phyloP scores from a whole-genome alignment of 2,888 invertebrate genomes.

The Plebejus melissa region DNA sequence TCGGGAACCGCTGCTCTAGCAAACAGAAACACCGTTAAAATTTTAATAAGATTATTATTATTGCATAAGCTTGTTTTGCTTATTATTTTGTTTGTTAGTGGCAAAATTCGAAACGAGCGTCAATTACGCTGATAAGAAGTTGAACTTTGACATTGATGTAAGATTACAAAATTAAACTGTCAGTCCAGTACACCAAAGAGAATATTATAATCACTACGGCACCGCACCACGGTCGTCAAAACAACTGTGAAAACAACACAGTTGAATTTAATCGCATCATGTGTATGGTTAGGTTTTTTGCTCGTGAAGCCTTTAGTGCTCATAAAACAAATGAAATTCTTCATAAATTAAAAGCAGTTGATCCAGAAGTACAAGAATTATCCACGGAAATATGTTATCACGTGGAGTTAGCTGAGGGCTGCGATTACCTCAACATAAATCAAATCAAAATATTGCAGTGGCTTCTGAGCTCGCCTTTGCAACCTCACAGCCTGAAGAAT shows the following conservation, averaged over 20 bases:
- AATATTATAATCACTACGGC: too few relatives aligned
- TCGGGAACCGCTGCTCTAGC: too few relatives aligned
- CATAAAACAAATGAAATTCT: conserved; percentile 80
- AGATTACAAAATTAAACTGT: conserved; percentile 41
- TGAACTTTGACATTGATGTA: conserved; percentile 75
- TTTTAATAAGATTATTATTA: neutral
- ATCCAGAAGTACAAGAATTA: conserved; percentile 69
- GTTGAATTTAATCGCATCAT: conserved; percentile 45
- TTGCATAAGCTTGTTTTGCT: conserved; percentile 31
- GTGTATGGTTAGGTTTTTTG: conserved; percentile 81
- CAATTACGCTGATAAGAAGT: conserved; percentile 37
- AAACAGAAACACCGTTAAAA: too few relatives aligned
- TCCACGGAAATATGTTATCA: conserved; percentile 90
- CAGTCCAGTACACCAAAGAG: too few relatives aligned
- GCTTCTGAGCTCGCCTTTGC: conserved; percentile 87
- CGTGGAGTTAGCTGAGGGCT: conserved; percentile 79
- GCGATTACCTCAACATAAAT: conserved; percentile 73
- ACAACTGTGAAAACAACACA: conserved; percentile 14
- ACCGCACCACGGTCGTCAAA: too few relatives aligned
- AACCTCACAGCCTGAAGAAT: conserved; percentile 78
- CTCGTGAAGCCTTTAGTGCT: conserved; percentile 79
- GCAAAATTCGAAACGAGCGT: conserved; percentile 46
- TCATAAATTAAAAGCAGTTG: conserved; percentile 70
- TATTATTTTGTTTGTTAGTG: conserved; percentile 28
- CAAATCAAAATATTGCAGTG: conserved; percentile 85